Evolutionary conservation across 2,797 vertebrate genomes (phyloP).

Genomic region (Basileuterus tristriatus): DNA sequence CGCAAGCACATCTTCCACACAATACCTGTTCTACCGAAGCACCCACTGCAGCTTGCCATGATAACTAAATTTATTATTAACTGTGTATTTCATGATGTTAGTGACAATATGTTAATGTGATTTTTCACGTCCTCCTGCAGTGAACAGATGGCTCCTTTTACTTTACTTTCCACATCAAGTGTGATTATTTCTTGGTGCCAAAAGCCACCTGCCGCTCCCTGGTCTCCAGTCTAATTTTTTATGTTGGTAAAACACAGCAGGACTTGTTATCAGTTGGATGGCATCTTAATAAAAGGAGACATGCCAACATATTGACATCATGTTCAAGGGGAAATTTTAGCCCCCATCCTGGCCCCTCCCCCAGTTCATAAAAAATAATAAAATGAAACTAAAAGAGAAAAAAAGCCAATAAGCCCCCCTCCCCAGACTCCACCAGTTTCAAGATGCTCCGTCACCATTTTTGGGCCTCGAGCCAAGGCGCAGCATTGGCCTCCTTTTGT

Average conservation of each 20-base stretch:
- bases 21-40: conserved; percentile 84
- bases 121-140: conserved; percentile 92
- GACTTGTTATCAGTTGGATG: conserved; percentile 98
- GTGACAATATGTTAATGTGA: conserved; percentile 99
- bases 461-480: conserved; percentile 84
- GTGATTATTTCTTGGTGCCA: conserved; percentile 99
- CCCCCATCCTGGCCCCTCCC: conserved; percentile 66
- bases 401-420: not conserved
- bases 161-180: conserved; percentile 99
- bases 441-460: conserved; percentile 72
- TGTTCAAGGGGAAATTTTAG: conserved; percentile 96
- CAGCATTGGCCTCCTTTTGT: conserved; percentile 87
- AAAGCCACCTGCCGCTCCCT: conserved; percentile 98
- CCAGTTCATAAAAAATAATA: conserved; percentile 54
- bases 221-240: conserved; percentile 99
- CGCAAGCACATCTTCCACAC: conserved; percentile 58
- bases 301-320: conserved; percentile 99
- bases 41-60: conserved; percentile 86
- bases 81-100: conserved; percentile 98
- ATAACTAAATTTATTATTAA: conserved; percentile 96
- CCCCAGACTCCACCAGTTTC: conserved; percentile 53
- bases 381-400: not conserved
- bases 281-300: conserved; percentile 99
- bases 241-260: conserved; percentile 99
- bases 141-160: conserved; percentile 99